These are phyloP conservation scores for Clanis bilineata DNA, from an alignment of 2,888 invertebrate genomes.

Conservation along the genomic window DNA sequence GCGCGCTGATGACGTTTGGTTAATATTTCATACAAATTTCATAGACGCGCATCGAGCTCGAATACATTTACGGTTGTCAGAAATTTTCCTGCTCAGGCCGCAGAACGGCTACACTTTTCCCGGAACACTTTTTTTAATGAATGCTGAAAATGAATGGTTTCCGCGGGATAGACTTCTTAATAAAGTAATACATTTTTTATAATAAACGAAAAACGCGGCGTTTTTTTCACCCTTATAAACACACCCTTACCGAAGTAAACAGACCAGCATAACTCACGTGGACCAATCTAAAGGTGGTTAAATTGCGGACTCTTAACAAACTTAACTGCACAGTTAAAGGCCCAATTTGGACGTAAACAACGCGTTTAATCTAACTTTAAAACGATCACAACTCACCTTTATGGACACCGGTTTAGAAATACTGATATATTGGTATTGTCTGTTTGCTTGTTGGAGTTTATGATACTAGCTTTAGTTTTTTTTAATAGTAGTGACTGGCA, in stretches of 20 bases:
- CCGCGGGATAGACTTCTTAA: too few species aligned
- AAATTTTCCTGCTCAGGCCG: too few species aligned
- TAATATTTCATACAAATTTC: too few species aligned
- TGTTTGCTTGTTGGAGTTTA: not conserved
- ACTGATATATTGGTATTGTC: not conserved
- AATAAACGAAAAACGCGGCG: not conserved
- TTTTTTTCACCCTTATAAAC: not conserved
- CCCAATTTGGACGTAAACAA: conserved; percentile 25
- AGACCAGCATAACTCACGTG: not conserved
- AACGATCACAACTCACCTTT: conserved; percentile 28
- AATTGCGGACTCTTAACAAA: conserved; percentile 1
- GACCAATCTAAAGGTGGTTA: conserved; percentile 10
- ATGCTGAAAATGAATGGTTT: too few species aligned
- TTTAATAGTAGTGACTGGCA: too few species aligned
- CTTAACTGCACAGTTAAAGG: conserved; percentile 13
- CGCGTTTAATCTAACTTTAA: conserved; percentile 30
- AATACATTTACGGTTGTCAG: too few species aligned
- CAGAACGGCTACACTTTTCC: too few species aligned
- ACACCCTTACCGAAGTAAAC: not conserved
- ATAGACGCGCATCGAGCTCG: too few species aligned
- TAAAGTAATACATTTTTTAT: too few species aligned
- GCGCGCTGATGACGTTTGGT: too few species aligned
- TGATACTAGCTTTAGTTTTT: not conserved
- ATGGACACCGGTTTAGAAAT: conserved; percentile 14
- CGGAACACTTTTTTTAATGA: too few species aligned